A percentile compares a stretch with the other conserved stretches of the same genome.
Conservation (phyloP, 2,888 invertebrate species). For the Dione juno region DNA sequence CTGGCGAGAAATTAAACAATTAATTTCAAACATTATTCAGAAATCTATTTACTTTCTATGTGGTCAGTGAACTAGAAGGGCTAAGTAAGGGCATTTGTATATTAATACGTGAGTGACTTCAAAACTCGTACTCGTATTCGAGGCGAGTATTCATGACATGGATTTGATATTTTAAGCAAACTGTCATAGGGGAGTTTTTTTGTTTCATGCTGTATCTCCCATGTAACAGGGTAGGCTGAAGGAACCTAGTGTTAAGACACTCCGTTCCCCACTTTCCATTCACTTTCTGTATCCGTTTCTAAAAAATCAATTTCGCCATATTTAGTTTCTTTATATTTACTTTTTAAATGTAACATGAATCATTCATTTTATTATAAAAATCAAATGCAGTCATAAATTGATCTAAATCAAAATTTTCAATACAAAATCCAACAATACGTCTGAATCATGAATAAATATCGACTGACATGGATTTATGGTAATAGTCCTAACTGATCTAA, state of each 20-base stretch:
- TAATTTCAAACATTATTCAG: background rate
- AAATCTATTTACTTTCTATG: background rate
- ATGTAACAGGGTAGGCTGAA: no score
- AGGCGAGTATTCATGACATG: background rate
- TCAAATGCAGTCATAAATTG: background rate
- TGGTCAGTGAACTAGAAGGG: constrained; percentile 1
- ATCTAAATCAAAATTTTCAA: background rate
- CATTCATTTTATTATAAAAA: background rate
- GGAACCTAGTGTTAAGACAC: no score
- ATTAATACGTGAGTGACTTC: constrained; percentile 5
- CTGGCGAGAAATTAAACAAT: background rate
- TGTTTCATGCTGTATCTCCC: no score
- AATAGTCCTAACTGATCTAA: background rate
- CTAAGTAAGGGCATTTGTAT: constrained; percentile 11
- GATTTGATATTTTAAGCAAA: no score
- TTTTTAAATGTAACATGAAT: no score
- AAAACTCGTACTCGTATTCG: background rate
- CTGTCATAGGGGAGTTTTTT: no score
- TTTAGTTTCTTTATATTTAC: no score
- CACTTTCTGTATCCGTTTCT: no score
- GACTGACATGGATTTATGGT: constrained; percentile 1
- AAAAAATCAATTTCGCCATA: no score
- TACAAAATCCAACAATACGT: background rate
- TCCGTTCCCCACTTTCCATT: no score
- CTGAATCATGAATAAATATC: background rate